Base-by-base conservation (phyloP, 2,797 vertebrate genomes). In the Cyclura pinguis region DNA sequence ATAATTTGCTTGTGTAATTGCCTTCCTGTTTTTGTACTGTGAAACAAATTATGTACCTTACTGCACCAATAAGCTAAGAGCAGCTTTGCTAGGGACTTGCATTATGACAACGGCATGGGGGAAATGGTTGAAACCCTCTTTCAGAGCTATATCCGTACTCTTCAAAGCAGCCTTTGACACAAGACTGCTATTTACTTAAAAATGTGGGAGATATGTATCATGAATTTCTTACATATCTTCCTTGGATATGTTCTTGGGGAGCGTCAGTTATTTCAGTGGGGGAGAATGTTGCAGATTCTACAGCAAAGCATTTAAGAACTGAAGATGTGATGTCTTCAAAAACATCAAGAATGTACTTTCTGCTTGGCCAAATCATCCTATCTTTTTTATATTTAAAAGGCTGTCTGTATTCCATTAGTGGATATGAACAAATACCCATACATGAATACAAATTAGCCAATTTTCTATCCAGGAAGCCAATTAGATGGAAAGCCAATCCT, bases 1-100 rank as follows among this genome's bases (percentile, higher is more conserved):
- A 52, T 74, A 24, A 32, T 84, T 38, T 84, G 57, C 42, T 89
- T 87, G 57, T 83, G 24, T 87, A 77, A 84, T 87, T 67, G 80
- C 72, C 47, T 83, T 91, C 27, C 35, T 73, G 50, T 10, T 85
- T 84, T 89, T 76, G 35, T 77, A 86, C 8, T 42, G 73, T 59
- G 64, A 18, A 69, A 32, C 27, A 18, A 20, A 10, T 47, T n/a
- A 50, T 5, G 6, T 50, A 27, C 35, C 35, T 13, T 16, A 59
- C 6, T 27, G 14, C 27, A 47, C 16, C 14, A 2, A 29, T 16
- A 84, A 77, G 24, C 27, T 77, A 76, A 38, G 52, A 76, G 12
- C 2, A 52, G 12, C 3, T 35, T 86, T 24, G n/a, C 6, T 4
- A 57, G n/a, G 80, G 20, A 84, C 81, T 84, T 62, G 64, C 5